Conservation (phyloP, 2,113 vertebrate genomes). For the Okapia johnstoni region DNA sequence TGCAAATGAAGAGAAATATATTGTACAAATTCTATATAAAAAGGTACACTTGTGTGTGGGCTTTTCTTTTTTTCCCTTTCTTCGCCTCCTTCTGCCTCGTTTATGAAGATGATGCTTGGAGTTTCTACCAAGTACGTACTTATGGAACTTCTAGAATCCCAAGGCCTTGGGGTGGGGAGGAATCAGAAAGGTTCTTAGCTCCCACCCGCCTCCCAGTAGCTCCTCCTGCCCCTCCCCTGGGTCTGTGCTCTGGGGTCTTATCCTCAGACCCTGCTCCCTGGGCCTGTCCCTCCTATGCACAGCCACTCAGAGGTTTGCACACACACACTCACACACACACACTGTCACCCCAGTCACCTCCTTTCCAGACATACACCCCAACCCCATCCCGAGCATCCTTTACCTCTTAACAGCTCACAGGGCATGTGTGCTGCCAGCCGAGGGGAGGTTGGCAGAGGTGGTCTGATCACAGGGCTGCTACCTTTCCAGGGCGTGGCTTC, state of each 20-base stretch:
- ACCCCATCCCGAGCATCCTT: neutral
- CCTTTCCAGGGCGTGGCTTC: neutral
- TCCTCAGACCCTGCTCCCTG: neutral
- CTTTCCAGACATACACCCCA: neutral
- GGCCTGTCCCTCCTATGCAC: neutral
- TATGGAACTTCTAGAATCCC: neutral
- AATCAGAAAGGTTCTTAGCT: neutral
- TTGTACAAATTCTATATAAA: constrained; percentile 88
- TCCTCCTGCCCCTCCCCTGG: neutral
- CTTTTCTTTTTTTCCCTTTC: constrained; percentile 25
- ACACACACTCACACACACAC: neutral
- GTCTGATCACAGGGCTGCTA: neutral
- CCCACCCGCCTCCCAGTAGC: accelerated
- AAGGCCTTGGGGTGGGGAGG: neutral
- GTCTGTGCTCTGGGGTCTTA: neutral
- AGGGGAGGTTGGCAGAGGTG: neutral
- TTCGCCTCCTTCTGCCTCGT: neutral
- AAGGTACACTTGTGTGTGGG: constrained; percentile 64
- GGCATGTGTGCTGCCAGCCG: accelerated
- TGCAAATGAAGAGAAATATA: constrained; percentile 88
- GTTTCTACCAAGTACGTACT: neutral
- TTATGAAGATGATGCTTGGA: neutral
- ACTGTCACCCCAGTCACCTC: neutral
- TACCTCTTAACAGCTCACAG: neutral
- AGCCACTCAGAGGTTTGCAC: neutral